Percentiles rank a stretch among this genome's conserved stretches.
Conservation (phyloP, 1,140 invertebrate genomes). For the Papilio glaucus region DNA sequence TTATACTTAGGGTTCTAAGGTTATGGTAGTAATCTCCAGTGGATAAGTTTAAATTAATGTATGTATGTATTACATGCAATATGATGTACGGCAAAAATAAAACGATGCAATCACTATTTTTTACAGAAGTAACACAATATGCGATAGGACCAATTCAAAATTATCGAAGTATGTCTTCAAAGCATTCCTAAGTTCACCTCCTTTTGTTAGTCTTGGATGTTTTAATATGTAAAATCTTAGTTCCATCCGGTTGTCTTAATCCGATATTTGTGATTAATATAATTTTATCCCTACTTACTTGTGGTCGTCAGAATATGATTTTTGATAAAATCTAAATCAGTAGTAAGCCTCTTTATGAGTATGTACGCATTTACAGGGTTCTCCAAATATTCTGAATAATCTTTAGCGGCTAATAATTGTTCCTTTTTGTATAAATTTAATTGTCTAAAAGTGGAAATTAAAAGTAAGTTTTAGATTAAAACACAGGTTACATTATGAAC, state of each 20-base stretch:
- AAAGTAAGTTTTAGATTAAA: neutral
- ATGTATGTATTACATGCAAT: no score
- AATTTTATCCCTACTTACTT: neutral
- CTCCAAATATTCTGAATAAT: constrained; percentile 91
- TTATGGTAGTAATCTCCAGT: no score
- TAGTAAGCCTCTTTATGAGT: constrained; percentile 94
- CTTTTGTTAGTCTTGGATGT: no score
- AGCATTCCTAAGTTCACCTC: no score
- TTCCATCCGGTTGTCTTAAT: neutral
- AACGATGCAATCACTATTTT: no score
- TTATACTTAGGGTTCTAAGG: no score
- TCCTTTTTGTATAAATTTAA: constrained; percentile 87
- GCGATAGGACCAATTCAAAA: no score
- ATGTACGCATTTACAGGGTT: constrained; percentile 98
- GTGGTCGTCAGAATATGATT: neutral
- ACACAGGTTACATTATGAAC: neutral
- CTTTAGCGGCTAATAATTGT: constrained; percentile 88
- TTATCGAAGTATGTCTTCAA: no score
- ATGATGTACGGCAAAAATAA: no score
- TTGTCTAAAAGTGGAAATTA: constrained; percentile 79
- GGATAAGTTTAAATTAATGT: no score
- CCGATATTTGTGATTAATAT: neutral
- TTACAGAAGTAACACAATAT: no score
- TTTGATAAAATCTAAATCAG: constrained; percentile 85
- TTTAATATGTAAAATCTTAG: neutral